Percentiles rank a stretch among this genome's conserved stretches.
phyloP scores from a whole-genome alignment of 2,888 invertebrate species.

The Yponomeuta malinellus region DNA sequence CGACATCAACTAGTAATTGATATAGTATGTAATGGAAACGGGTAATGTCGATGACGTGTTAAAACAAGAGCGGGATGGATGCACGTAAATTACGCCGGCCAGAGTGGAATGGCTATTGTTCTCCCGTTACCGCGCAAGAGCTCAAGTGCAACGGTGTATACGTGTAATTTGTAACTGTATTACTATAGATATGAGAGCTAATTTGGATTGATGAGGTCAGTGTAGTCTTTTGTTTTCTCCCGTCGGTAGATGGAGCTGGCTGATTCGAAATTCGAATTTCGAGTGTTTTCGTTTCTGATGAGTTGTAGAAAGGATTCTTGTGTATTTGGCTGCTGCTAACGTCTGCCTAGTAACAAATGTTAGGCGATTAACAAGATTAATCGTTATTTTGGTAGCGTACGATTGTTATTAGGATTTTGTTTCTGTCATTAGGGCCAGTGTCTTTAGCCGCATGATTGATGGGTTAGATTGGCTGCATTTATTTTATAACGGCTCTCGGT shows the following conservation, averaged over 20 bases:
- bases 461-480: constrained; percentile 17
- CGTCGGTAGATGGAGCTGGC: constrained; percentile 19
- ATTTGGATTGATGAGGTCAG: constrained; percentile 24
- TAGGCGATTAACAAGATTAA: constrained; percentile 27
- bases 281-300: constrained; percentile 11
- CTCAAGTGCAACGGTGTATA: constrained; percentile 55
- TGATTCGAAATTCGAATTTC: constrained; percentile 14
- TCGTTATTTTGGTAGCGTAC: constrained; percentile 21
- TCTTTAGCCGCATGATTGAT: constrained; percentile 25
- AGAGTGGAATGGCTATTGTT: constrained; percentile 55
- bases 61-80: constrained; percentile 59
- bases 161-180: constrained; percentile 56
- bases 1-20: constrained; percentile 42
- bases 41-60: constrained; percentile 64
- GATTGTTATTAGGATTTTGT: constrained; percentile 19
- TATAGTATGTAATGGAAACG: constrained; percentile 73
- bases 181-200: constrained; percentile 38
- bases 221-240: neutral
- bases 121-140: constrained; percentile 42
- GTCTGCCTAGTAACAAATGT: constrained; percentile 24
- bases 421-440: constrained; percentile 21
- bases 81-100: constrained; percentile 40
- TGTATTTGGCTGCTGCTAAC: constrained; percentile 15
- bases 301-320: constrained; percentile 19
- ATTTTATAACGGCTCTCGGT: constrained; percentile 8